Evolutionary conservation across 2,113 vertebrate species (phyloP), one percentile per base, ranked within the genome.

Genomic region (Leuciscus idus): DNA sequence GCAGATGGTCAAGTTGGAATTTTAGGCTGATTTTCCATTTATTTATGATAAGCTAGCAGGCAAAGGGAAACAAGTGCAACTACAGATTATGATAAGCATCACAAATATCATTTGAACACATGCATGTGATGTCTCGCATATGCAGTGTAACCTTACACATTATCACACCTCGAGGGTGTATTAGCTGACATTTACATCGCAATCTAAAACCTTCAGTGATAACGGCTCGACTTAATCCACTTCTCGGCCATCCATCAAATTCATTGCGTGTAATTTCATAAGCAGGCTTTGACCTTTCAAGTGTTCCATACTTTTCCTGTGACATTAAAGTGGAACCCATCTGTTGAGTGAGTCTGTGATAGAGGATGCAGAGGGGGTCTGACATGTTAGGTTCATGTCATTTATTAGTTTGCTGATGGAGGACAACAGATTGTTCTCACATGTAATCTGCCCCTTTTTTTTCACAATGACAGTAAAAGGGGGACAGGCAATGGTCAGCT

Each of bases 1-100:
- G 88, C 93, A 94, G 92, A 93, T 93, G 93, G 91, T 85, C 55
- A 85, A 89, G 80, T 88, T 88, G 74, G 87, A 91, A 92, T 91
- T 92, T 92, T 85, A 90, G 92, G 85, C 92, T 81, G 91, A 94
- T 92, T 93, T 92, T 89, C 90, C 21, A 57, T 76, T 85, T 77
- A 48, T 89, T 87, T 81, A 83, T 90, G 88, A 92, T 92, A 92
- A 93, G 88, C 92, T 90, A 28, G 76, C 73, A 87, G 81, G 87
- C 89, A 90, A 87, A 30, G 59, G 26, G 72, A 43, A 84, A 90
- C 88, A 89, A 43, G 83, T 84, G 83, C 90, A 89, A 93, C 90
- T 89, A 87, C 87, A 90, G 91, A 91, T 93, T 92, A 93, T 83
- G 86, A 89, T 92, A 93, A 93, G 91, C 89, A 79, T 13, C 62